Base-by-base conservation (phyloP, 2,797 vertebrate species). In the Anolis apletophallus region DNA sequence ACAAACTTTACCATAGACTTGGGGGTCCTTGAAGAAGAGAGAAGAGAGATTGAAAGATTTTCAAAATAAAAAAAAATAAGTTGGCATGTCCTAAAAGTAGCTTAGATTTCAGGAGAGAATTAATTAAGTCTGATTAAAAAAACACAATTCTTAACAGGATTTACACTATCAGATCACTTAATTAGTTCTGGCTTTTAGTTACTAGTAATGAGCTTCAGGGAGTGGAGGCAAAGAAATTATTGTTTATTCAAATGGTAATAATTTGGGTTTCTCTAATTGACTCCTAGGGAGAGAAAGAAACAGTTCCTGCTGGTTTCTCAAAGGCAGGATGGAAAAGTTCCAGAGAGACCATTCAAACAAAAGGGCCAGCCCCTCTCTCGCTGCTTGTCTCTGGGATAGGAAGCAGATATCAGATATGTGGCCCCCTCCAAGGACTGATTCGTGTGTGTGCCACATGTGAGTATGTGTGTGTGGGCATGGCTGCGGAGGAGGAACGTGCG, bases 181-280 rank as follows among this genome's bases (percentile, higher is more conserved):
- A 96, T 96, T 95, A 94, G 87, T 94, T 89, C 82, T 90, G 91
- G 92, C 91, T 95, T 94, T 96, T 90, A 94, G 90, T 91, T 93
- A 92, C 91, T 91, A 1, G 0, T 93, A 93, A 94, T 90, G 91
- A 91, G 91, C 93, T 95, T 93, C 94, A 94, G 91, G 92, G 89
- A 93, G 94, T 90, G 91, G 89, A 87, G 57, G 81, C 94, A 94
- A 88, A 94, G 90, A 91, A 94, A 93, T 91, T 87, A 87, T 88
- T 94, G 93, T 96, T 96, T 96, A 95, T 95, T 95, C 92, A 95
- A 96, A 95, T 95, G 91, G 92, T 91, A 96, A 94, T 94, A 93
- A 96, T 95, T 95, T 95, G 88, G 74, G 89, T 92, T 95, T 95
- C 91, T 95, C 94, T 94, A 95, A 96, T 94, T 96, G 94, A 95